Percentiles rank a stretch among this genome's conserved stretches.
Conservation (phyloP, 2,797 vertebrate genomes). For the Clamator glandarius region DNA sequence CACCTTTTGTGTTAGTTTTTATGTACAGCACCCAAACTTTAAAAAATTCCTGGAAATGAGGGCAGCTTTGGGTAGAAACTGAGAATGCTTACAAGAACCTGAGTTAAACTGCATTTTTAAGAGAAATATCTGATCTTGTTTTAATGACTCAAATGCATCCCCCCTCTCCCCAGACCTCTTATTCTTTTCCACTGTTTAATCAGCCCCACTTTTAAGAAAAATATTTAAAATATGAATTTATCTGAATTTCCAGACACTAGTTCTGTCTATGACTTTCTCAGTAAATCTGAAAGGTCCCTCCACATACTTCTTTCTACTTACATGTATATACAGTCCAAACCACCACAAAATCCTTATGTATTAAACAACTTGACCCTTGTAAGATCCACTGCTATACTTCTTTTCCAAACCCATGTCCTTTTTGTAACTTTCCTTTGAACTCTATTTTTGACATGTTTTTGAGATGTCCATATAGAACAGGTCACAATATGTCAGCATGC, state of each 20-base stretch:
- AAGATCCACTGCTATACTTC: background rate
- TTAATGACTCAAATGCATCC: background rate
- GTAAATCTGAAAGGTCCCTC: background rate
- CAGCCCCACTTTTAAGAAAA: background rate
- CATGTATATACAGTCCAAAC: background rate
- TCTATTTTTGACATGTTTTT: background rate
- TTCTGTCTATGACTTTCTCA: background rate
- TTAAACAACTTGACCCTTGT: background rate
- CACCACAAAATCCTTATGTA: background rate
- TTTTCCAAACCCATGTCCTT: no score
- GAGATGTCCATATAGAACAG: background rate
- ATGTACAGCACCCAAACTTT: background rate
- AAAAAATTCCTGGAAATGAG: background rate
- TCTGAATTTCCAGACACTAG: background rate
- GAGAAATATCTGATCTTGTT: background rate
- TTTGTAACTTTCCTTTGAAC: background rate
- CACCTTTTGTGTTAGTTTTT: background rate
- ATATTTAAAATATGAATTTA: background rate
- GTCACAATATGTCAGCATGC: background rate
- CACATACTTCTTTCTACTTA: background rate
- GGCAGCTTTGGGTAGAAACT: background rate
- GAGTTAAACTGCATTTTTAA: background rate
- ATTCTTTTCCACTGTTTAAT: background rate
- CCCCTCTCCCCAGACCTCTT: background rate
- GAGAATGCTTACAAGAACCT: background rate